Evolutionary conservation across 92 coral and sea anemone species (phyloP).

Genomic region (Phenganax subtilis): DNA sequence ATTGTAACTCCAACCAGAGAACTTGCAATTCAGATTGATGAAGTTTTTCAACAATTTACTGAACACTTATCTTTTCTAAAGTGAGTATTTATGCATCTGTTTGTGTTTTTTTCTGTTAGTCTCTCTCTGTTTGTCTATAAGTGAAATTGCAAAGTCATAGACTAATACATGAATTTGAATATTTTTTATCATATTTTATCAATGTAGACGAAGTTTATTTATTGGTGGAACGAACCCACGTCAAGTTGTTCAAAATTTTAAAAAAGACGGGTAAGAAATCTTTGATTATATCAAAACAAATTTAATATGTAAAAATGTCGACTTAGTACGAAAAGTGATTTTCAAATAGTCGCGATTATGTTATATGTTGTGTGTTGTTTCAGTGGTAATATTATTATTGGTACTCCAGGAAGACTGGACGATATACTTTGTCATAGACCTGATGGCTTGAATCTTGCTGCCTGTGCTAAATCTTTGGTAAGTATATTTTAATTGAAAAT

Average conservation of each 20-base stretch:
- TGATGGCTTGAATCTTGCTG: constrained; percentile 70
- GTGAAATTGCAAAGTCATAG: neutral
- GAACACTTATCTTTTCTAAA: constrained; percentile 58
- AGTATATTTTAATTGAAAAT: constrained; percentile 1
- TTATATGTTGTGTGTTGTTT: neutral
- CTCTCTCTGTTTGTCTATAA: neutral
- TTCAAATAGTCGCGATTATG: too few species aligned
- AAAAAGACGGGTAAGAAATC: constrained; percentile 63
- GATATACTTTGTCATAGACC: constrained; percentile 72
- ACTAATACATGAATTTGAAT: neutral
- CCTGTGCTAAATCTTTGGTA: constrained; percentile 75
- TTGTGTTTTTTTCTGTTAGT: neutral
- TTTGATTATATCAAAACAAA: neutral
- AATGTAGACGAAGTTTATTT: constrained; percentile 63
- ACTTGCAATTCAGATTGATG: constrained; percentile 89
- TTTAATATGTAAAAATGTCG: neutral
- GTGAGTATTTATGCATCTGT: constrained; percentile 34
- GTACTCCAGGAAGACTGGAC: constrained; percentile 90
- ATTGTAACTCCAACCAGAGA: constrained; percentile 93
- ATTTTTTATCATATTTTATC: neutral
- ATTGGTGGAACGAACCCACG: constrained; percentile 88
- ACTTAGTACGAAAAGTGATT: too few species aligned
- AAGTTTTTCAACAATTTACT: constrained; percentile 65
- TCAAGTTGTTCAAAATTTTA: constrained; percentile 66
- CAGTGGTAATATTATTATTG: constrained; percentile 83